Base-by-base conservation (phyloP, 2,113 vertebrate genomes). In the Solenodon paradoxus region DNA sequence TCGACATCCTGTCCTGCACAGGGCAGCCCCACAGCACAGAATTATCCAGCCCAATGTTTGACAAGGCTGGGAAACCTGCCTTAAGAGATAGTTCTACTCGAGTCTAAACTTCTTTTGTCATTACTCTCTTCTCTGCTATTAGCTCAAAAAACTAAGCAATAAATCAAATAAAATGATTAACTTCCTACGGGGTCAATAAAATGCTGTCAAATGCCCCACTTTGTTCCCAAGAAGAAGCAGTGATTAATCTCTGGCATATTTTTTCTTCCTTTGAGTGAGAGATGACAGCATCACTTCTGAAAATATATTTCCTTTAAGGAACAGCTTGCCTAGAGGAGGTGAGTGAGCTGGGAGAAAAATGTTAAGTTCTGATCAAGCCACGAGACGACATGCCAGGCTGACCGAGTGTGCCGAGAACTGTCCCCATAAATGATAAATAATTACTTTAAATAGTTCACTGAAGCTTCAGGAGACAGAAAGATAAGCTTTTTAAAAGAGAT, bases 101-200 rank as follows among this genome's bases (percentile, higher is more conserved):
- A 64, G 47, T 26, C 45, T 75, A 57, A 53, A 38, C 20, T 13
- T 71, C 79, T 90, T 61, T 42, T 74, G 26, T 66, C 61, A 30
- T 93, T 42, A 47, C 35, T 38, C 55, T 80, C 49, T 85, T 79
- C 63, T 72, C n/a, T 66, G 63, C 20, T 7, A 59, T 35, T 64
- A 61, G 40, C n/a, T 30, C 81, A 87, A 22, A 57, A 74, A 90
- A 93, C 26, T 51, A 7, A 15, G 69, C 74, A 59, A 59, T 30
- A 92, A 93, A 80, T 88, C 82, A 88, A 78, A 89, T 59, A 45
- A 92, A 85, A 74, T 89, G 22, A 63, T 71, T 93, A 77, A 66
- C 24, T 71, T 55, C 84, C 12, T 55, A 17, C 24, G 28, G 51
- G 26, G 30, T 38, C 78, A 88, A 81, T 7, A 75, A 72, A 77